Evolutionary conservation across 2,797 vertebrate species (phyloP).

Genomic region (Cynodonichthys magdalenae): DNA sequence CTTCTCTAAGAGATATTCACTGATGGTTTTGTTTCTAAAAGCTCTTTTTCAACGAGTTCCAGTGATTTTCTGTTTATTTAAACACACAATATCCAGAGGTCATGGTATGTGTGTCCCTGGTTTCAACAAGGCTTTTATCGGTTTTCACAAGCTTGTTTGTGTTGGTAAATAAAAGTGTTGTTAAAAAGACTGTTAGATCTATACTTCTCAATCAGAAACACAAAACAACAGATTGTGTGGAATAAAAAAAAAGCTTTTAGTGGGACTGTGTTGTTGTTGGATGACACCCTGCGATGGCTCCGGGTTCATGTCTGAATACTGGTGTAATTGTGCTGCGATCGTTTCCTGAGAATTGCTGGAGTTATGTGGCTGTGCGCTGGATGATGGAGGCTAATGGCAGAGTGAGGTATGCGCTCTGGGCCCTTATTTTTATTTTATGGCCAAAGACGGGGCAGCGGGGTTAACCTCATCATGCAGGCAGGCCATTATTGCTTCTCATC

Average conservation of each 20-base stretch:
- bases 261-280: not conserved
- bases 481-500: conserved; percentile 76
- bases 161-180: not conserved
- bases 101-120: not conserved
- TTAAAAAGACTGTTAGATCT: too few relatives aligned
- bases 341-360: conserved; percentile 26
- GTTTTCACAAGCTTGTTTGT: not conserved
- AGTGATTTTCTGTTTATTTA: not conserved
- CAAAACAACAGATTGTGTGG: not conserved
- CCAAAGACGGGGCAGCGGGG: conserved; percentile 53
- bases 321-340: conserved; percentile 18
- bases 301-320: conserved; percentile 6
- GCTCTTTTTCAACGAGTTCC: not conserved
- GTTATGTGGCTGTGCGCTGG: conserved; percentile 34
- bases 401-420: conserved; percentile 41
- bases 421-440: conserved; percentile 71
- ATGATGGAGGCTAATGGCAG: conserved; percentile 55
- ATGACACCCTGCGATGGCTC: not conserved
- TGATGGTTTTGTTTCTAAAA: not conserved
- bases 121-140: not conserved
- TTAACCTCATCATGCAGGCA: conserved; percentile 70
- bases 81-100: not conserved
- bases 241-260: not conserved
- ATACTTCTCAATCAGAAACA: not conserved
- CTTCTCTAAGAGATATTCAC: too few relatives aligned